Conservation (phyloP, 2,888 invertebrate species). For the Cecidostiba fungosa region DNA sequence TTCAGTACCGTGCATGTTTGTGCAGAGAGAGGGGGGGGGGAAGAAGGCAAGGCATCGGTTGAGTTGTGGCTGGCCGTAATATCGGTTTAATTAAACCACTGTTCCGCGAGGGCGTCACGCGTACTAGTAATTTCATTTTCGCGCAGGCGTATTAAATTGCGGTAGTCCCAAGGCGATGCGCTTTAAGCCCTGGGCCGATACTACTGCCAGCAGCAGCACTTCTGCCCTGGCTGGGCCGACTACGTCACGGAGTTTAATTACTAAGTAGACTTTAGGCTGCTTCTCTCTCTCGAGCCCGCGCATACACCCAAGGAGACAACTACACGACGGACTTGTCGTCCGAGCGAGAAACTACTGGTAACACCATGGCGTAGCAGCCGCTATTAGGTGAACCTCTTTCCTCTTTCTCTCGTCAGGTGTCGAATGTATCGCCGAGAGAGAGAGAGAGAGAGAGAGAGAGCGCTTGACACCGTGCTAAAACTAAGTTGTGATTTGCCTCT, state of each 20-base stretch:
- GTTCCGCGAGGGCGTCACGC: constrained; percentile 24
- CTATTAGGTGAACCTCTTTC: neutral
- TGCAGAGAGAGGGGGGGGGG: neutral
- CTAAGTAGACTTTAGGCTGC: constrained; percentile 32
- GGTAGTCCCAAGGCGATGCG: constrained; percentile 14
- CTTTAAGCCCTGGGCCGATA: neutral
- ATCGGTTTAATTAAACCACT: constrained; percentile 67
- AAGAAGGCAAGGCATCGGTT: neutral
- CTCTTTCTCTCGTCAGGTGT: constrained; percentile 38
- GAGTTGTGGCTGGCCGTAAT: constrained; percentile 55
- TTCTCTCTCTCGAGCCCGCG: neutral
- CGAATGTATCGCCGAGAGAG: constrained; percentile 33
- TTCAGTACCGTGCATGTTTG: neutral
- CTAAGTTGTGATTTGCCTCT: constrained; percentile 36
- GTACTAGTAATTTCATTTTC: constrained; percentile 38
- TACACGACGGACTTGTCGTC: constrained; percentile 7
- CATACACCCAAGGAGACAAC: constrained; percentile 10
- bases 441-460: neutral
- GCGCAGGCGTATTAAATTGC: constrained; percentile 40
- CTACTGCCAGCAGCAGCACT: neutral
- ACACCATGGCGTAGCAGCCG: neutral
- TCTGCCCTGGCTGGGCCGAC: neutral
- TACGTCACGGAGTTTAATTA: constrained; percentile 36
- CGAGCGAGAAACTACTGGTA: neutral
- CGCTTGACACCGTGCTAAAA: constrained; percentile 24